A percentile compares a stretch with the other conserved stretches of the same genome.
Evolutionary conservation across 2,888 invertebrate genomes (phyloP).

Genomic region (Dioctria rufipes): DNA sequence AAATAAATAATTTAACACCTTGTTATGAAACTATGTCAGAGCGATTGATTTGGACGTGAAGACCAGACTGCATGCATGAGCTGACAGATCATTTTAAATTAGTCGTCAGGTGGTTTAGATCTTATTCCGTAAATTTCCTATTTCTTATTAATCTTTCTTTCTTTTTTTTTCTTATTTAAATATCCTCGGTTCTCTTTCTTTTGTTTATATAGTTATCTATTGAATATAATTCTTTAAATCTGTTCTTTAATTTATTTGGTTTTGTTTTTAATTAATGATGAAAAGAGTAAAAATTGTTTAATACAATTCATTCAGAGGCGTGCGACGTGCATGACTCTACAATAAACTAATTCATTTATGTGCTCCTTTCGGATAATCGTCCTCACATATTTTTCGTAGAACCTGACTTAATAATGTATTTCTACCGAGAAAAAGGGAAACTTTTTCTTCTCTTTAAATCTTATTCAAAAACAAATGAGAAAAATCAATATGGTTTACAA

Average conservation of each 20-base stretch:
- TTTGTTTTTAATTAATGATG: slow-evolving; percentile 17
- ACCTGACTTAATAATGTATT: too few relatives aligned
- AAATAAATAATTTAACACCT: too few relatives aligned
- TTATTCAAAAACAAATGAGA: too few relatives aligned
- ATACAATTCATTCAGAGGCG: slow-evolving; percentile 55
- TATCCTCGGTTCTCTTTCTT: slow-evolving; percentile 52
- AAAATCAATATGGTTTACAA: too few relatives aligned
- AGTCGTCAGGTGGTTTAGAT: slow-evolving; percentile 64
- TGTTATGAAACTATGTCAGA: too few relatives aligned
- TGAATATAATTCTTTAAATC: slow-evolving; percentile 53
- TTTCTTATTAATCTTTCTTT: slow-evolving; percentile 58
- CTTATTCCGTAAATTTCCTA: slow-evolving; percentile 60
- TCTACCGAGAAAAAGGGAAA: too few relatives aligned
- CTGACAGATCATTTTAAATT: too few relatives aligned
- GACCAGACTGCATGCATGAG: too few relatives aligned
- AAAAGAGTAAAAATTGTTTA: slow-evolving; percentile 51
- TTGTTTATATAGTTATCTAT: slow-evolving; percentile 56
- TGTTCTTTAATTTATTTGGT: slow-evolving; percentile 46
- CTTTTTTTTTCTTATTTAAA: slow-evolving; percentile 61
- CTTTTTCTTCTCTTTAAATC: too few relatives aligned
- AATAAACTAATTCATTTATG: slow-evolving; percentile 47
- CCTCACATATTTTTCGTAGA: too few relatives aligned
- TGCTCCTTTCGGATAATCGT: slow-evolving; percentile 52
- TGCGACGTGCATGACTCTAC: slow-evolving; percentile 44
- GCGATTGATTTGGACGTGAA: too few relatives aligned